Evolutionary conservation across 2,888 invertebrate species (phyloP).

Genomic region (Philereme transversata): DNA sequence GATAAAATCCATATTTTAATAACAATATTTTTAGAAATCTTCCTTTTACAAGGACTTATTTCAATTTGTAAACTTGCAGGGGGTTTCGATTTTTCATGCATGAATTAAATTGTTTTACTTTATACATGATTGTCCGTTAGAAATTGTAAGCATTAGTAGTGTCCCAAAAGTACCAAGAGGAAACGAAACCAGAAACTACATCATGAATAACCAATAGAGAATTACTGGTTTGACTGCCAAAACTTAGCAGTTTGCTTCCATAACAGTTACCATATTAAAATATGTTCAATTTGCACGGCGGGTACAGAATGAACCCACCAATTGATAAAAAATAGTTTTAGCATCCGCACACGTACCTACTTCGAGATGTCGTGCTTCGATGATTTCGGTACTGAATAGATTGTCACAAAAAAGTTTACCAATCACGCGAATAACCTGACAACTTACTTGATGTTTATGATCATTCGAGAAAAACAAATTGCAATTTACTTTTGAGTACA

Average conservation of each 20-base stretch:
- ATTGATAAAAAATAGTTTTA: constrained; percentile 37
- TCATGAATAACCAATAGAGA: constrained; percentile 12
- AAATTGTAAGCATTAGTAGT: too few species aligned
- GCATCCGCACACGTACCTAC: constrained; percentile 44
- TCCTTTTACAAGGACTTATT: too few species aligned
- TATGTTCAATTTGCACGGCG: constrained; percentile 59
- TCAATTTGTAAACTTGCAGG: too few species aligned
- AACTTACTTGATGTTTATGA: too few species aligned
- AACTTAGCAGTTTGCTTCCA: constrained; percentile 43
- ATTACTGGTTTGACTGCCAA: constrained; percentile 21
- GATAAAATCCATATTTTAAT: too few species aligned
- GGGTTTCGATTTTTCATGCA: too few species aligned
- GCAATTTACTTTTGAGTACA: too few species aligned
- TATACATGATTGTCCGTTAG: too few species aligned
- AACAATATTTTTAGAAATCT: too few species aligned
- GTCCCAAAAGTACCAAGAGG: background rate
- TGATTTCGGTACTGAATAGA: constrained; percentile 33
- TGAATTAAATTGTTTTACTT: too few species aligned
- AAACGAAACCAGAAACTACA: constrained; percentile 7
- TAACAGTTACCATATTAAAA: constrained; percentile 59
- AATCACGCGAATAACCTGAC: constrained; percentile 11
- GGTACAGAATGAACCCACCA: constrained; percentile 51
- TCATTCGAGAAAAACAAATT: too few species aligned
- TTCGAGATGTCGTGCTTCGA: constrained; percentile 45
- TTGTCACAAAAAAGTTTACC: constrained; percentile 5